phyloP scores from a whole-genome alignment of 2,888 invertebrate genomes.

The Siphlonurus alternatus region DNA sequence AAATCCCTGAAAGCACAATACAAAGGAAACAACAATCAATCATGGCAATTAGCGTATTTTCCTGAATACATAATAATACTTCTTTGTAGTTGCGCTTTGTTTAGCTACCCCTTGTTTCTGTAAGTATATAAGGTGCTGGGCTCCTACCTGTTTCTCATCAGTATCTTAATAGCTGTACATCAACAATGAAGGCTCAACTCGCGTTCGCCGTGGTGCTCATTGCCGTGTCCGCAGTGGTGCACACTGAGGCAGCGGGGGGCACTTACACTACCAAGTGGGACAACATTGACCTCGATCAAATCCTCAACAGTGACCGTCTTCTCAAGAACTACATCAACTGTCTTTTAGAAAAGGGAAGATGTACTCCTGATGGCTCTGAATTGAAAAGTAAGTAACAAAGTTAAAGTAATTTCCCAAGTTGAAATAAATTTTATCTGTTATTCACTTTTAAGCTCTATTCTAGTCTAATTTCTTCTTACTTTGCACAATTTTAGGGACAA shows the following conservation, averaged over 20 bases:
- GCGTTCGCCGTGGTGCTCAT: neutral
- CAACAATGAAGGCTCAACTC: neutral
- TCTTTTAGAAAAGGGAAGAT: constrained; percentile 40
- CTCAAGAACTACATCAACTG: constrained; percentile 47
- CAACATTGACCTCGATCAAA: constrained; percentile 46
- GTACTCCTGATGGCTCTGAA: constrained; percentile 50
- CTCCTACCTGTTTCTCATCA: no score
- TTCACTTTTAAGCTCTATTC: no score
- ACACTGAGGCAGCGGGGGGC: constrained; percentile 3
- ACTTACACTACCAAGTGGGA: constrained; percentile 49
- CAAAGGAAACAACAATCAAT: no score
- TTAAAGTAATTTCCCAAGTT: no score
- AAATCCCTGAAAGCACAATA: no score
- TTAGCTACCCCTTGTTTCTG: no score
- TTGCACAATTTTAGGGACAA: no score
- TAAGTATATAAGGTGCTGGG: neutral
- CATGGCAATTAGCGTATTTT: neutral
- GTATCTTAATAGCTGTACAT: neutral
- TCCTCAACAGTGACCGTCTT: constrained; percentile 45
- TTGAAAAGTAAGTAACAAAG: constrained; percentile 52
- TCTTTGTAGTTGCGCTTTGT: neutral
- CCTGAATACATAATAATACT: neutral
- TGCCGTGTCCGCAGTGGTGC: constrained; percentile 12
- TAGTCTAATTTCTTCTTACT: no score
- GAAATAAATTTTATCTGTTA: no score